Base-by-base conservation (phyloP, 2,888 invertebrate species). In the Drosophila kanekoi region DNA sequence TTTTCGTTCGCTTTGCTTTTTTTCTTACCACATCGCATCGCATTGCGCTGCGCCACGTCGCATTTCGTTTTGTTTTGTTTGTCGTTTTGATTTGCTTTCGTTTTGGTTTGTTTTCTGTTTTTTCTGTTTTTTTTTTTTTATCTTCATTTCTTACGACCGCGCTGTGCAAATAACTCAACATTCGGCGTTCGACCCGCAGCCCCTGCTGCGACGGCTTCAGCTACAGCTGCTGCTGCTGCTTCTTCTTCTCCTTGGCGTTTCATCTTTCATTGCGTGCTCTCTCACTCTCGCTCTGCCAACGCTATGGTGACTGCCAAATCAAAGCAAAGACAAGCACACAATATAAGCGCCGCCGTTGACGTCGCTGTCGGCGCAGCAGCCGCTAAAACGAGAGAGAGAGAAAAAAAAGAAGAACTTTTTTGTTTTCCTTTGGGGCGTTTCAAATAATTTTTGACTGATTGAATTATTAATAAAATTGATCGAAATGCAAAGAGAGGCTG, bases 381-480 rank as follows among this genome's bases (percentile, higher is more conserved):
- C 60, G 67, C 62, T 72, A 86, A 81, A 70, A 61, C 60, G 64
- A 64, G 28, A 52, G 40, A n/a, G 1, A 38, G 70, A 28, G 47
- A 23, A 35, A 20, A 4, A 16, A 8, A 5, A 38, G 20, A 16
- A 77, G 79, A 79, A 81, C 61, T 81, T 89, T 87, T 87, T 87
- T 90, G 81, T 89, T 88, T 89, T 90, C 83, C 79, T 91, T 86
- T 89, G 84, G 79, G 80, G 72, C 81, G 78, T 75, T 83, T 81
- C 80, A 80, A 85, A 85, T 89, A 87, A 85, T 89, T 89, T 82
- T 86, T 87, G 81, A 81, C 82, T 91, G 91, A 91, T 90, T 90
- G 90, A 90, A 91, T 90, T 90, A 91, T 90, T 91, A 90, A 91
- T 90, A 90, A 90, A 90, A 90, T 89, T 90, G 85, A 86, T 89